Base-by-base conservation (phyloP, 2,113 vertebrate genomes). In the Furnarius figulus region DNA sequence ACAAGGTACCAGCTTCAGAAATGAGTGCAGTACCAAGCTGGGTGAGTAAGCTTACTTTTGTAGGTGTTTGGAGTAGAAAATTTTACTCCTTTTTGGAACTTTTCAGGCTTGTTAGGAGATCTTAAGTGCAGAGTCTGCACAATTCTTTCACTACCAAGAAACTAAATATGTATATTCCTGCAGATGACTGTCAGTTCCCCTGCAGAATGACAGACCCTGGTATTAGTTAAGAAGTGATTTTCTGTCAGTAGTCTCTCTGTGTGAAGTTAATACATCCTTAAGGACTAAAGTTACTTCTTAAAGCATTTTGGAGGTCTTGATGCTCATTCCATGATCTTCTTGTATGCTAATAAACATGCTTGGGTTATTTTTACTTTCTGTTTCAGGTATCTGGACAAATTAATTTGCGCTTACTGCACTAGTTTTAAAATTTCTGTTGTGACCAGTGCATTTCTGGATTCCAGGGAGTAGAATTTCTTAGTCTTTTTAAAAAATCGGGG, bases 161-260 rank as follows among this genome's bases (percentile, higher is more conserved):
- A 10, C 17, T 44, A 1, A 3, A 5, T 42, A 15, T 20, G 0
- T 37, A 1, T 59, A 1, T 65, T 35, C 7, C 9, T 59, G 42
- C 58, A 31, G 30, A 16, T 53, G 35, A 33, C 6, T 66, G 10
- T 70, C 14, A 17, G 23, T 74, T 24, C 31, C 10, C 13, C 33
- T 73, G 35, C 25, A 63, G n/a, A 6, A 11, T 59, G 18, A 18
- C 9, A 8, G 25, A 49, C 3, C 3, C 8, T 9, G 28, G 0
- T 31, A 19, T 39, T 56, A 77, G 27, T 23, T 59, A 50, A 18
- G 9, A 65, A 53, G 40, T 30, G 21, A 7, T 49, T 50, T 56
- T 76, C 7, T 59, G 15, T 61, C 22, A 44, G 8, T 12, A 39
- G 33, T 58, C 5, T 30, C 6, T 81, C 1, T 2, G 3, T 46